Evolutionary conservation across 2,797 vertebrate genomes (phyloP), one percentile per base, ranked within the genome.

Genomic region (Adrianichthys oophorus): DNA sequence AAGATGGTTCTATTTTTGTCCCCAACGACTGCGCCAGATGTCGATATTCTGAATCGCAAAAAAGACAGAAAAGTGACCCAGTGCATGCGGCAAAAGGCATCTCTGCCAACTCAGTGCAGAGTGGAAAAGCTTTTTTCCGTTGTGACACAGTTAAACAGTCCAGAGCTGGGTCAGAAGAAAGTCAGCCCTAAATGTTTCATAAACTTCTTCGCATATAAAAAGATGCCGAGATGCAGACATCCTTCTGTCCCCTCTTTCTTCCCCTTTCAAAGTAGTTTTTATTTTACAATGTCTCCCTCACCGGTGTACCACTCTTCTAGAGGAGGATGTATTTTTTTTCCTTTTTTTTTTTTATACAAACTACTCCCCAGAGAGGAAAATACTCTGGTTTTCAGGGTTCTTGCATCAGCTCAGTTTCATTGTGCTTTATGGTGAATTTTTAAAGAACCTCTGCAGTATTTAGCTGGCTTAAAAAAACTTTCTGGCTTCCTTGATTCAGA

Each of bases 391-490:
- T 91, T 87, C 78, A 78, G 83, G 74, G 70, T 63, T 73, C 64
- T 89, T 89, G 76, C 87, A 88, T 89, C 85, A 89, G 79, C 73
- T 68, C 74, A 71, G 76, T 63, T 72, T 80, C 84, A 69, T 85
- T 83, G 73, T 84, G 72, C 65, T 70, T 70, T 56, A 52, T 86
- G 65, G 72, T 85, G 70, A 81, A 89, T 84, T 85, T 79, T 85
- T 82, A 71, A 87, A 82, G 70, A 74, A 79, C 66, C 41, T 65
- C 66, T 78, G 83, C 61, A 68, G 59, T 86, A 65, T 77, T 78
- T 59, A 72, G 57, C 60, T 62, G 26, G 4, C 41, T 62, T 62
- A 74, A 73, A 56, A 64, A 18, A n/a, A 63, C 59, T 64, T 72
- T 58, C 55, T 45, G 14, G 5, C 18, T 55, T 21, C 41, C 52